Evolutionary conservation across 1,140 invertebrate species (phyloP).

Genomic region (Achroia grisella): DNA sequence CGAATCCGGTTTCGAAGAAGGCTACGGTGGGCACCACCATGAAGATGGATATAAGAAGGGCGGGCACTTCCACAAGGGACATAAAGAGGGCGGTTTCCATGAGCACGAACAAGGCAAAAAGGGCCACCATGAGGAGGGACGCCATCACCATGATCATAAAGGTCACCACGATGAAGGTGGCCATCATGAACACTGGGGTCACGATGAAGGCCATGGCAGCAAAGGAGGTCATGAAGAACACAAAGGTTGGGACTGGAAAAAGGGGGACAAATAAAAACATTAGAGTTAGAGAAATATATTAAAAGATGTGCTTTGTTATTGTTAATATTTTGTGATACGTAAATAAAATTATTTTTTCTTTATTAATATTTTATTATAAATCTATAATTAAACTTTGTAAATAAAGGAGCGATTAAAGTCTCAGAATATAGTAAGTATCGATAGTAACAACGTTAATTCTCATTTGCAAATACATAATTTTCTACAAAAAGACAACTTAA

Average conservation of each 20-base stretch:
- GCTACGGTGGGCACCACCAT: conserved; percentile 78
- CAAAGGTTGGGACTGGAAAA: conserved; percentile 70
- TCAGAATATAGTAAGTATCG: too few species aligned
- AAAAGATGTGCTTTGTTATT: conserved; percentile 48
- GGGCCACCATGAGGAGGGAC: conserved; percentile 79
- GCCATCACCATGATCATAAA: conserved; percentile 60
- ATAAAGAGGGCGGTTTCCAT: conserved; percentile 78
- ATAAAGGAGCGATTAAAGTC: too few species aligned
- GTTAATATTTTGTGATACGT: conserved; percentile 66
- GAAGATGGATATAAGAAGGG: conserved; percentile 80
- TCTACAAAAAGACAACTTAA: too few species aligned
- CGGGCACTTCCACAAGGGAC: conserved; percentile 79
- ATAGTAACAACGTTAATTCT: too few species aligned
- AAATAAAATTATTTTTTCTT: conserved; percentile 28
- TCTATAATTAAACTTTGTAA: too few species aligned
- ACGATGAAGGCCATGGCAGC: conserved; percentile 76
- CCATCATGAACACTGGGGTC: conserved; percentile 72
- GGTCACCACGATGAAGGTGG: conserved; percentile 72
- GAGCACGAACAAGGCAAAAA: conserved; percentile 81
- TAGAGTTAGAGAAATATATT: conserved; percentile 2
- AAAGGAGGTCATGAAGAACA: conserved; percentile 75
- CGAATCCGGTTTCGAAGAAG: conserved; percentile 81
- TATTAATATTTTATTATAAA: too few species aligned
- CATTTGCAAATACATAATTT: too few species aligned
- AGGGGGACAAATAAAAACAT: conserved; percentile 62